Evolutionary conservation across 2,888 invertebrate species (phyloP).

Genomic region (Myopa testacea): DNA sequence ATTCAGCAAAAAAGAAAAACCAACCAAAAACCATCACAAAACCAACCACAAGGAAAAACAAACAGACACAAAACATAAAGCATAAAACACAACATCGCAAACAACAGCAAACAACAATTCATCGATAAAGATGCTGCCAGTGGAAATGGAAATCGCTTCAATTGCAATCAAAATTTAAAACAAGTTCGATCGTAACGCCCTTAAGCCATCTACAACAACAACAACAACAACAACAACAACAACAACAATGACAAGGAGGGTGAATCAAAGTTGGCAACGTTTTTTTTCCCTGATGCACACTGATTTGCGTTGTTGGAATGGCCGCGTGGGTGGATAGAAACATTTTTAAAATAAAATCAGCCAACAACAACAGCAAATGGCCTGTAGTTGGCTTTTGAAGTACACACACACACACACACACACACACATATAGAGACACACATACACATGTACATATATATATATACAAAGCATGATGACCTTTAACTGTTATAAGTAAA

Average conservation of each 20-base stretch:
- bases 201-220: constrained; percentile 40
- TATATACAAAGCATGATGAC: constrained; percentile 50
- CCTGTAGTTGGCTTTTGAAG: neutral
- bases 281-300: constrained; percentile 24
- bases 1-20: neutral
- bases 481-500: constrained; percentile 57
- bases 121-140: constrained; percentile 31
- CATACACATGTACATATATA: neutral
- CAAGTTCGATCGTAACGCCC: constrained; percentile 61
- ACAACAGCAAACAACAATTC: constrained; percentile 6
- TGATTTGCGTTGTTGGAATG: constrained; percentile 15
- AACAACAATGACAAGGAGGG: neutral
- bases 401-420: neutral
- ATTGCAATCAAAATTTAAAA: constrained; percentile 62
- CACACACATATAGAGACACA: neutral
- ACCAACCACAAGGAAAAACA: constrained; percentile 14
- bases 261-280: neutral
- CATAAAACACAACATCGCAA: neutral
- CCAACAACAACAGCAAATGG: neutral
- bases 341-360: neutral
- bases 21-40: neutral
- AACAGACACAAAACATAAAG: too few species aligned
- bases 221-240: constrained; percentile 21
- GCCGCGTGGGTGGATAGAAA: constrained; percentile 31
- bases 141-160: constrained; percentile 8